Evolutionary conservation across 2,888 invertebrate species (phyloP).

Genomic region (Plebejus anna): DNA sequence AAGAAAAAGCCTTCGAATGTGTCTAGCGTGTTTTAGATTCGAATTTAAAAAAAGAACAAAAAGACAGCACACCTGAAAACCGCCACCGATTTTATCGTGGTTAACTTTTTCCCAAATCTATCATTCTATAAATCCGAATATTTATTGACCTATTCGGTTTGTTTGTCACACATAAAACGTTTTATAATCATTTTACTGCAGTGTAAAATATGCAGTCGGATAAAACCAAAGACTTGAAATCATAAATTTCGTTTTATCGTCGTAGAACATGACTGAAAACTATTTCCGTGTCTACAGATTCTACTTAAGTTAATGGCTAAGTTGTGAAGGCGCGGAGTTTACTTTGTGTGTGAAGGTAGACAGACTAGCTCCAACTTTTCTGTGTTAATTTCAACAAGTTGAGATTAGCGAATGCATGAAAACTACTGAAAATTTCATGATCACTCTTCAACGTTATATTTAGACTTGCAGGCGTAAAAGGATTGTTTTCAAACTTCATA

Average conservation of each 20-base stretch:
- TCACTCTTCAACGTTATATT: slow-evolving; percentile 39
- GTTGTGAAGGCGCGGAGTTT: slow-evolving; percentile 76
- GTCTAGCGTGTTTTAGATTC: background rate
- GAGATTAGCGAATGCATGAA: slow-evolving; percentile 68
- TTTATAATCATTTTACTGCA: slow-evolving; percentile 36
- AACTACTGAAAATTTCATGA: slow-evolving; percentile 57
- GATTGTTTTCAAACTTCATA: background rate
- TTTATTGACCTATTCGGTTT: slow-evolving; percentile 8
- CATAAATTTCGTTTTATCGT: slow-evolving; percentile 67
- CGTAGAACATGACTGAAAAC: slow-evolving; percentile 52
- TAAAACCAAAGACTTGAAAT: slow-evolving; percentile 56
- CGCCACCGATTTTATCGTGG: background rate
- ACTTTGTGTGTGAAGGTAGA: slow-evolving; percentile 79
- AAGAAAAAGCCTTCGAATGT: background rate
- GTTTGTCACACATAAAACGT: slow-evolving; percentile 24
- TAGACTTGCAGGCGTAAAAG: background rate
- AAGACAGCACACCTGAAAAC: slow-evolving; percentile 10
- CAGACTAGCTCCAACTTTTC: slow-evolving; percentile 77
- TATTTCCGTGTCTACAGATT: slow-evolving; percentile 73
- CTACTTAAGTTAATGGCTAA: slow-evolving; percentile 80
- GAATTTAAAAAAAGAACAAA: background rate
- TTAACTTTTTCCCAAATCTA: background rate
- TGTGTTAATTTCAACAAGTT: slow-evolving; percentile 77
- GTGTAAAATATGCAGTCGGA: slow-evolving; percentile 38
- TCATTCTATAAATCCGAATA: background rate